These are phyloP conservation scores for Brachionus plicatilis DNA, from an alignment of 1,140 invertebrate species.

Conservation along the genomic window DNA sequence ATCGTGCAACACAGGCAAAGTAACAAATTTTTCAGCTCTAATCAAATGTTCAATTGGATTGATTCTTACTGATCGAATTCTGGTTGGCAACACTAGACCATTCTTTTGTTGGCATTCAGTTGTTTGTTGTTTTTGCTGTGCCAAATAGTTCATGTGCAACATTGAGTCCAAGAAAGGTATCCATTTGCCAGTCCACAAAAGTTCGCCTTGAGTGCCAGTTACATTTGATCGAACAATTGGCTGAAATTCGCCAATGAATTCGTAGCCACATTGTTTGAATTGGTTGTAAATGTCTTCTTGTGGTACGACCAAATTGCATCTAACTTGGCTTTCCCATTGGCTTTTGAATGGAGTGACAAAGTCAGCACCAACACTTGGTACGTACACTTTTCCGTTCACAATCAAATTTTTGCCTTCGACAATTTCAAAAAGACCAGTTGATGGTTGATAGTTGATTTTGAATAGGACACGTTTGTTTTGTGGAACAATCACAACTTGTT, in stretches of 20 bases:
- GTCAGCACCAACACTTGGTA: not conserved
- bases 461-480: slow-evolving; percentile 1
- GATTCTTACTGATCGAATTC: slow-evolving; percentile 72
- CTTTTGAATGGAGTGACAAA: slow-evolving; percentile 11
- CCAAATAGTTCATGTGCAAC: slow-evolving; percentile 80
- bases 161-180: slow-evolving; percentile 87
- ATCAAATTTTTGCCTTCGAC: slow-evolving; percentile 27
- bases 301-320: slow-evolving; percentile 9
- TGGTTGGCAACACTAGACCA: slow-evolving; percentile 73
- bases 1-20: not conserved
- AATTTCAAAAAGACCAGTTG: slow-evolving; percentile 21
- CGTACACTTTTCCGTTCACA: not conserved
- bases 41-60: slow-evolving; percentile 62
- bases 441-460: slow-evolving; percentile 3
- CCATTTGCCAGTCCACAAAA: slow-evolving; percentile 79
- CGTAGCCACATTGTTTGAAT: slow-evolving; percentile 81
- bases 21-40: not conserved
- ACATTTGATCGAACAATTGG: slow-evolving; percentile 52
- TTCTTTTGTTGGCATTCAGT: no score
- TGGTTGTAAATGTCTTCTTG: slow-evolving; percentile 83
- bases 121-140: slow-evolving; percentile 57
- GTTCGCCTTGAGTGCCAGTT: slow-evolving; percentile 45
- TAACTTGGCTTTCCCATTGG: slow-evolving; percentile 6
- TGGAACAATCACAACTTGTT: not conserved
- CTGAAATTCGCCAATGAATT: slow-evolving; percentile 80